Evolutionary conservation across 37 sponge, comb jelly and placozoan species (phyloP).

Genomic region (Mnemiopsis leidyi): DNA sequence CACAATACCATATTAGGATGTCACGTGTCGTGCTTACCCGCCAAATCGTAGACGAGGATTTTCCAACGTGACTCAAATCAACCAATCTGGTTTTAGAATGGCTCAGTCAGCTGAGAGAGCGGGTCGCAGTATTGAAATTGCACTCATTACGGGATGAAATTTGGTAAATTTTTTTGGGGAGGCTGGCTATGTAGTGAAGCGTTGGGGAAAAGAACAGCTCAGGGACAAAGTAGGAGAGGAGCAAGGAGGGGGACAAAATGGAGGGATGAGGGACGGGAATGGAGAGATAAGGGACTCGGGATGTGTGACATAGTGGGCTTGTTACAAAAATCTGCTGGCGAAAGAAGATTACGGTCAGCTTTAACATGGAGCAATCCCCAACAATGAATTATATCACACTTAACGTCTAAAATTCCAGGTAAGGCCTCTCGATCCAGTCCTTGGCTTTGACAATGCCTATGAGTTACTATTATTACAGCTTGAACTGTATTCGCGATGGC

Average conservation of each 20-base stretch:
- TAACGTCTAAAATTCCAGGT: too few species aligned
- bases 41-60: background rate
- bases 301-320: background rate
- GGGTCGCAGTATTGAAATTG: background rate
- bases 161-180: background rate
- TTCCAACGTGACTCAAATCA: background rate
- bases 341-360: too few species aligned
- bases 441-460: too few species aligned
- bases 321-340: too few species aligned
- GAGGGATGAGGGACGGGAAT: background rate
- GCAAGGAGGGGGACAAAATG: background rate
- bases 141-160: background rate
- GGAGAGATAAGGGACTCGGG: background rate
- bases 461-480: too few species aligned
- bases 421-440: too few species aligned
- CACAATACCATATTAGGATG: background rate
- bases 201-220: background rate
- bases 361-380: too few species aligned
- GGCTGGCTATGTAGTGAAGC: background rate
- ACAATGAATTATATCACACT: too few species aligned
- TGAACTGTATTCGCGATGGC: too few species aligned
- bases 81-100: background rate
- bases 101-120: background rate
- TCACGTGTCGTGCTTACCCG: background rate
- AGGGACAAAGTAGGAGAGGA: background rate